A percentile compares a stretch with the other conserved stretches of the same genome.
Conservation (phyloP, 2,113 vertebrate species). For the Pseudolaguvia tuberculata region DNA sequence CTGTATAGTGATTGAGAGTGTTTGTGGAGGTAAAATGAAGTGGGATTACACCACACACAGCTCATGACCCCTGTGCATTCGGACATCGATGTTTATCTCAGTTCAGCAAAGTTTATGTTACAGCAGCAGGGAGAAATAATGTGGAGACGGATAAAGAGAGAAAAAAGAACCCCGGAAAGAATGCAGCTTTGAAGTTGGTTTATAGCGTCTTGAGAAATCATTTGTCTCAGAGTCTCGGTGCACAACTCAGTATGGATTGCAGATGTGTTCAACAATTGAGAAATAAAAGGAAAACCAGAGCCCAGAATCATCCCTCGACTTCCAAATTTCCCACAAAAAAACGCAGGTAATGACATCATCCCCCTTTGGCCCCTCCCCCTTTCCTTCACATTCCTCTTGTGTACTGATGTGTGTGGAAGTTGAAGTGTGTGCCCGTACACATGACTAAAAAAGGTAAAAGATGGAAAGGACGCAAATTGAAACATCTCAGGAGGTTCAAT, state of each 20-base stretch:
- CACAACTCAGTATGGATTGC: not conserved
- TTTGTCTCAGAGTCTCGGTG: not conserved
- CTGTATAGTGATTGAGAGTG: not conserved
- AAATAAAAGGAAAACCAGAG: not conserved
- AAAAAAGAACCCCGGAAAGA: not conserved
- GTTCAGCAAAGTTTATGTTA: slow-evolving; percentile 36
- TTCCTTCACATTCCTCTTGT: not conserved
- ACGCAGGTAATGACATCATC: not conserved
- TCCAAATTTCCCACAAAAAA: not conserved
- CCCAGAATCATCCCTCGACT: too few species aligned
- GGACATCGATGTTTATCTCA: slow-evolving; percentile 35
- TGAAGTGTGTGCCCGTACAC: not conserved
- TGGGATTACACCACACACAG: slow-evolving; percentile 1
- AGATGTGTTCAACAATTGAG: not conserved
- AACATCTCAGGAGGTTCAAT: not conserved
- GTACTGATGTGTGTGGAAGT: not conserved
- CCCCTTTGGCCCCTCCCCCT: not conserved
- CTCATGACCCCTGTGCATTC: slow-evolving; percentile 28
- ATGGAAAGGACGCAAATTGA: not conserved
- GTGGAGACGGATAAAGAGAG: not conserved
- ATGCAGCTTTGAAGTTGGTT: not conserved
- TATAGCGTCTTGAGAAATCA: not conserved
- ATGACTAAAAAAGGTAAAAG: not conserved
- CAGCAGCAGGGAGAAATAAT: not conserved
- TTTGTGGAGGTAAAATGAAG: not conserved